Percentiles rank a stretch among this genome's conserved stretches.
Evolutionary conservation across 2,113 vertebrate species (phyloP).

Genomic region (Salvelinus namaycush): DNA sequence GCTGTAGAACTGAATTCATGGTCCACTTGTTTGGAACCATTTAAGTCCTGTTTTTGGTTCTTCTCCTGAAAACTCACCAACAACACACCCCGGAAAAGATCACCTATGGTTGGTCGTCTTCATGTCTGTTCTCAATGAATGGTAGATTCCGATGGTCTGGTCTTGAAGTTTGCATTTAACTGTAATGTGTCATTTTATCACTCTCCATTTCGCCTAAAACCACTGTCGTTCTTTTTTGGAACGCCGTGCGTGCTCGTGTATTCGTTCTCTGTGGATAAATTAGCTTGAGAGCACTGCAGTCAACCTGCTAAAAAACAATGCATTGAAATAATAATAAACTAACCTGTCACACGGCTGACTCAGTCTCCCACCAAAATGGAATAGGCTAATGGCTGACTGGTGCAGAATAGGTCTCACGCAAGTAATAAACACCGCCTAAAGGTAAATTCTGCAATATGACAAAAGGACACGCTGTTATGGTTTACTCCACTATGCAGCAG

Average conservation of each 20-base stretch:
- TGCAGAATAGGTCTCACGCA: not conserved
- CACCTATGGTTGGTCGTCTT: no score
- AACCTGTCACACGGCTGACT: not conserved
- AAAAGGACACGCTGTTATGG: not conserved
- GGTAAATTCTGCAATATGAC: not conserved
- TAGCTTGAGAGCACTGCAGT: no score
- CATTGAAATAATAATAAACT: not conserved
- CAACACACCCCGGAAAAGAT: not conserved
- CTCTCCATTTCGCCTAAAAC: not conserved
- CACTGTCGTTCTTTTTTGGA: no score
- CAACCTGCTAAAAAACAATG: not conserved
- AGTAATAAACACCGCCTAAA: no score
- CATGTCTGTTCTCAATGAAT: no score
- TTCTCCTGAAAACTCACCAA: not conserved
- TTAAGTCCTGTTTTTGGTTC: constrained; percentile 12
- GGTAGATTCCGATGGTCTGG: no score
- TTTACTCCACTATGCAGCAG: not conserved
- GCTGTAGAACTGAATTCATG: constrained; percentile 72
- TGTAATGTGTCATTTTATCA: constrained; percentile 7
- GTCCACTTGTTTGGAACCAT: constrained; percentile 79
- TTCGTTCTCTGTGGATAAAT: not conserved
- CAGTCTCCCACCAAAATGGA: not conserved
- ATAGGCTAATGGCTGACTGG: not conserved
- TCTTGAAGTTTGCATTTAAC: not conserved
- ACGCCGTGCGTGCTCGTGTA: not conserved